phyloP scores from a whole-genome alignment of 2,113 vertebrate species.

The Gavialis gangeticus region DNA sequence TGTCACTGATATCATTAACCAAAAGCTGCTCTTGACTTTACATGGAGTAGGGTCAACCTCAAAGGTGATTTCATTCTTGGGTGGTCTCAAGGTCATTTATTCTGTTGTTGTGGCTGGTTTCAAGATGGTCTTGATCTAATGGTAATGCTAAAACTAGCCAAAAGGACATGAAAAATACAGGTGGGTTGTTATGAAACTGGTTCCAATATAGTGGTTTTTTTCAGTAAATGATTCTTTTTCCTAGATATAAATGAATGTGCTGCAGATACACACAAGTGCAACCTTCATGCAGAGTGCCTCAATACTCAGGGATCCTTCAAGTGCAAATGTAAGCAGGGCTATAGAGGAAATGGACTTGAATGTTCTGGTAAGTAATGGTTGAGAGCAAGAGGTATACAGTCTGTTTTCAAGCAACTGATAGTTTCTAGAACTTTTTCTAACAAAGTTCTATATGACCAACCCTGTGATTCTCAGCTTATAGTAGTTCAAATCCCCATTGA shows the following conservation, averaged over 20 bases:
- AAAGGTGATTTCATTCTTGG: no score
- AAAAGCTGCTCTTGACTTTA: background rate
- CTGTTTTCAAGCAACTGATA: background rate
- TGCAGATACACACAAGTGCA: conserved; percentile 84
- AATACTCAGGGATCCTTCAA: conserved; percentile 92
- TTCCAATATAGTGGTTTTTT: background rate
- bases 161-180: background rate
- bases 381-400: background rate
- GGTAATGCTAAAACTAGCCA: background rate
- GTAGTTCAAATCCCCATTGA: background rate
- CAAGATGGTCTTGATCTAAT: background rate
- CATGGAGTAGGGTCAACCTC: no score
- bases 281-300: conserved; percentile 88
- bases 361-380: conserved; percentile 88
- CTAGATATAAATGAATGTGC: conserved; percentile 93
- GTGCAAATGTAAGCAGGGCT: conserved; percentile 93
- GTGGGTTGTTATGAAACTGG: background rate
- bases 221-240: conserved; percentile 54
- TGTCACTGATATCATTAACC: background rate
- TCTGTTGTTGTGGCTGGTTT: background rate
- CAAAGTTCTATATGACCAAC: background rate
- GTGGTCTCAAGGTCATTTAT: no score
- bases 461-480: background rate
- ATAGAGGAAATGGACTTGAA: conserved; percentile 88
- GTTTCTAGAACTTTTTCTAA: background rate